Evolutionary conservation across 2,797 vertebrate genomes (phyloP).

Genomic region (Anolis apletophallus): DNA sequence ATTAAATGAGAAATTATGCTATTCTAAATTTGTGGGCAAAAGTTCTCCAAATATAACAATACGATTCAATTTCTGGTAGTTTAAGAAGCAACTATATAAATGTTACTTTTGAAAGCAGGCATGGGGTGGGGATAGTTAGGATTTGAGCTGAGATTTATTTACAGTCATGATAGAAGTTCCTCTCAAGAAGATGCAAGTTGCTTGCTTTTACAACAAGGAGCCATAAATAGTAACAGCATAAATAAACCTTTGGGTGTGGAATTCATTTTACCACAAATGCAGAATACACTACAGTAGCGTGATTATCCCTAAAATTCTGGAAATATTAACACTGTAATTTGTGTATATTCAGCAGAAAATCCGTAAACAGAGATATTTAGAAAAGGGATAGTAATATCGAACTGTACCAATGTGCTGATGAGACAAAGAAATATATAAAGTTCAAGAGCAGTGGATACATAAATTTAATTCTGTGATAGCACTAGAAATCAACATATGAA

Average conservation of each 20-base stretch:
- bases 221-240: neutral
- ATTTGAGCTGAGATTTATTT: slow-evolving; percentile 39
- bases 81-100: neutral
- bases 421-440: neutral
- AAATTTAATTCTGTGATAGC: neutral
- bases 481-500: neutral
- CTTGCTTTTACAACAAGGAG: neutral
- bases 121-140: slow-evolving; percentile 17
- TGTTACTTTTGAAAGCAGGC: slow-evolving; percentile 37
- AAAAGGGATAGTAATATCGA: too few relatives aligned
- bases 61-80: neutral
- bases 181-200: slow-evolving; percentile 51
- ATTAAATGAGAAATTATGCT: slow-evolving; percentile 51
- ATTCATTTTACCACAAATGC: neutral
- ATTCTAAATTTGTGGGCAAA: slow-evolving; percentile 41
- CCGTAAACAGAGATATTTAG: too few relatives aligned
- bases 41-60: slow-evolving; percentile 41
- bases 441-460: neutral
- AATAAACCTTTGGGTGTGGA: neutral
- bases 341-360: neutral
- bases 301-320: too few relatives aligned
- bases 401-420: neutral
- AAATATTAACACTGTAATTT: neutral
- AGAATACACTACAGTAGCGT: too few relatives aligned
- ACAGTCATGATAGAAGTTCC: neutral